These are phyloP conservation scores for Drosophila kohkoa DNA, from an alignment of 1,140 invertebrate species.

Conservation along the genomic window DNA sequence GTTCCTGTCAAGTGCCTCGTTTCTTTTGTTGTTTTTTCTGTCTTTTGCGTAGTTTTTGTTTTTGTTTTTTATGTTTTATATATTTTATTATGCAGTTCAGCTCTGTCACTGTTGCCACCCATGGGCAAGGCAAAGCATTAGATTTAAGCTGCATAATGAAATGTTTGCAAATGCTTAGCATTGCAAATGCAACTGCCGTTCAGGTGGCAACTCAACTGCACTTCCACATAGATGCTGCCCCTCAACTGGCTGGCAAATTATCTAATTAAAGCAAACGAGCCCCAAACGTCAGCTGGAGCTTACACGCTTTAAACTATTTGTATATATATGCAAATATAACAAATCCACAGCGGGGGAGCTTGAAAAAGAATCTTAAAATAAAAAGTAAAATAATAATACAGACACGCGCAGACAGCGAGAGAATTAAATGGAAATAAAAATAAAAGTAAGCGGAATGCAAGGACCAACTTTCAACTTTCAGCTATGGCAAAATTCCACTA, in stretches of 20 bases:
- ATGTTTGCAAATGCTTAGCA: conserved; percentile 80
- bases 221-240: neutral
- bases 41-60: conserved; percentile 7
- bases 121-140: conserved; percentile 37
- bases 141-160: conserved; percentile 74
- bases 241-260: conserved; percentile 56
- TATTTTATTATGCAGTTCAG: conserved; percentile 25
- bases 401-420: neutral
- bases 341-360: conserved; percentile 57
- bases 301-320: conserved; percentile 62
- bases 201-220: conserved; percentile 12
- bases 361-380: conserved; percentile 20
- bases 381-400: conserved; percentile 1
- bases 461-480: conserved; percentile 74
- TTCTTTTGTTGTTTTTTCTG: neutral
- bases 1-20: conserved; percentile 46
- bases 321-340: conserved; percentile 44
- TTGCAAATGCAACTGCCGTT: conserved; percentile 63
- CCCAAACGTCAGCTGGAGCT: conserved; percentile 55
- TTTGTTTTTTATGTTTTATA: conserved; percentile 17
- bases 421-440: conserved; percentile 26
- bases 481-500: conserved; percentile 61
- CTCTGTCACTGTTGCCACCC: conserved; percentile 18
- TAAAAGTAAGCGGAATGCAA: conserved; percentile 24
- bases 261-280: conserved; percentile 70